phyloP scores from a whole-genome alignment of 2,113 vertebrate genomes.

The Tragelaphus imberbis region DNA sequence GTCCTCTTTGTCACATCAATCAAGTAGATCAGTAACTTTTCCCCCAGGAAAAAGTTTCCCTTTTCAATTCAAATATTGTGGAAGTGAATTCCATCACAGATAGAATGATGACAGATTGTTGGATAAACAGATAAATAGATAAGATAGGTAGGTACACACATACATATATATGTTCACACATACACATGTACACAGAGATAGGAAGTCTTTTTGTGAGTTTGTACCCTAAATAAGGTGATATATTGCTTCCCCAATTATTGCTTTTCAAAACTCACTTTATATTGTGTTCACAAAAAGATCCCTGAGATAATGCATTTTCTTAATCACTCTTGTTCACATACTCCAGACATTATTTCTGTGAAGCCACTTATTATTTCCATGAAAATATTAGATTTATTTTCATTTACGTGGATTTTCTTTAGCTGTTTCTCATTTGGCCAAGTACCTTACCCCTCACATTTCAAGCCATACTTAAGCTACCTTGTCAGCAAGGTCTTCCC shows the following conservation, averaged over 20 bases:
- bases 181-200: background rate
- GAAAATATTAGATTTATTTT: background rate
- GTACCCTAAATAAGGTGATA: background rate
- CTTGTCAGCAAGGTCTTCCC: background rate
- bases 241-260: background rate
- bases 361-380: background rate
- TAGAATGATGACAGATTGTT: background rate
- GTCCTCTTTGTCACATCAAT: background rate
- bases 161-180: background rate
- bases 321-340: background rate
- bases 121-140: background rate
- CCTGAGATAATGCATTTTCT: background rate
- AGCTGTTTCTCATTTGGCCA: background rate
- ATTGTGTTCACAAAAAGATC: background rate
- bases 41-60: background rate
- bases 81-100: background rate
- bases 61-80: background rate
- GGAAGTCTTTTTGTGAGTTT: background rate
- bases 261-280: background rate
- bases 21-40: background rate
- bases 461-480: background rate
- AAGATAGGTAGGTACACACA: background rate
- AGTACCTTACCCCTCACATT: background rate
- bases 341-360: background rate
- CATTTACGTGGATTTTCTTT: background rate